Conservation (phyloP, 1,140 invertebrate genomes). For the Drosophila ironensis region DNA sequence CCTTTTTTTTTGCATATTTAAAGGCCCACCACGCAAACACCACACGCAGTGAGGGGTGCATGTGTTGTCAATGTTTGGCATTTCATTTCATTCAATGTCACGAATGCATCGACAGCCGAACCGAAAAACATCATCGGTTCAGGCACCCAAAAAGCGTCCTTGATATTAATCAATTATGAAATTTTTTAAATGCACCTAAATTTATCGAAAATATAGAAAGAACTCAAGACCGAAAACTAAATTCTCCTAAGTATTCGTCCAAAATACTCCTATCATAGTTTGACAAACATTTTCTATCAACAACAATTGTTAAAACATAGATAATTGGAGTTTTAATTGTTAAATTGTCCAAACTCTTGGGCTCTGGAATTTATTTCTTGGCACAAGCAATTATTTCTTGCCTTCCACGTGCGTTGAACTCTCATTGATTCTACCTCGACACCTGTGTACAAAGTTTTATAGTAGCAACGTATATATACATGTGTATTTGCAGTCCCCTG, state of each 20-base stretch:
- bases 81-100: slow-evolving; percentile 65
- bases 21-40: slow-evolving; percentile 22
- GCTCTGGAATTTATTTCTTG: not conserved
- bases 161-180: no score
- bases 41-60: slow-evolving; percentile 7
- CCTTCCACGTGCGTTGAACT: slow-evolving; percentile 64
- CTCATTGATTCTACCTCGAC: slow-evolving; percentile 54
- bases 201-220: no score
- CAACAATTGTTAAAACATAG: no score
- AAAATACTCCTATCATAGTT: no score
- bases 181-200: no score
- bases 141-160: not conserved
- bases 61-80: slow-evolving; percentile 62
- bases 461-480: not conserved
- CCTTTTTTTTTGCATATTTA: slow-evolving; percentile 42
- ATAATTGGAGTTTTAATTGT: not conserved
- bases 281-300: no score
- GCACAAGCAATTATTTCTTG: slow-evolving; percentile 6
- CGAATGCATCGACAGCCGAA: slow-evolving; percentile 42
- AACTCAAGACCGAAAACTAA: no score
- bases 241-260: no score
- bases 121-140: slow-evolving; percentile 7
- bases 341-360: no score
- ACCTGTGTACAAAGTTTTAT: slow-evolving; percentile 5
- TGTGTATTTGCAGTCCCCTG: slow-evolving; percentile 7